phyloP scores from a whole-genome alignment of 2,797 vertebrate species.

The Intellagama lesueurii region DNA sequence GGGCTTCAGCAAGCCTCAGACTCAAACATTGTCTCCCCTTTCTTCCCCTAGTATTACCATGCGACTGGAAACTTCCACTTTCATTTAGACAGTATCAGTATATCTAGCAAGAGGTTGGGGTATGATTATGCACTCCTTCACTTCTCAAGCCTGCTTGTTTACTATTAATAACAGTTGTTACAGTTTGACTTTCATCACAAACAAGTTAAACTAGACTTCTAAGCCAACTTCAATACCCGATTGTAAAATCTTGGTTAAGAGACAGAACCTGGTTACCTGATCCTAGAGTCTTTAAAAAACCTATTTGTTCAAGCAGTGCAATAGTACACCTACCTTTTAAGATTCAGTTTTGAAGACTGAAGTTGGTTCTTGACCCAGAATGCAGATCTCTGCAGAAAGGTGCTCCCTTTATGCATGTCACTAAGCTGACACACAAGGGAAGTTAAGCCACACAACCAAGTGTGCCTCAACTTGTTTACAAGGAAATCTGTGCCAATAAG shows the following conservation, averaged over 20 bases:
- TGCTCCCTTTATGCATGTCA: conserved; percentile 78
- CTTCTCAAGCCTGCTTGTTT: neutral
- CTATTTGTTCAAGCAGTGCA: neutral
- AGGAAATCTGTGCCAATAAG: conserved; percentile 82
- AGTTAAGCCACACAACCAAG: conserved; percentile 87
- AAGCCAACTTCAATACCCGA: neutral
- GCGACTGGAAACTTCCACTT: too few species aligned
- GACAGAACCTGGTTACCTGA: neutral
- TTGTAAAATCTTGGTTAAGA: neutral
- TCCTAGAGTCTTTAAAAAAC: neutral
- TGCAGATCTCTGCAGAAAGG: conserved; percentile 87
- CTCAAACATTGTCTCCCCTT: too few species aligned
- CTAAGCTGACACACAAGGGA: conserved; percentile 84
- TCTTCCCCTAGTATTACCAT: too few species aligned
- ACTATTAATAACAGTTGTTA: neutral
- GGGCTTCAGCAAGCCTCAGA: neutral
- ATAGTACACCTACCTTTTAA: conserved; percentile 83
- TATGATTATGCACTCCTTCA: neutral
- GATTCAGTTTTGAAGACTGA: conserved; percentile 81
- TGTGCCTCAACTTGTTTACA: conserved; percentile 86
- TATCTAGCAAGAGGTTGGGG: neutral
- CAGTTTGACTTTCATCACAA: neutral
- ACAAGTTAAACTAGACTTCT: neutral
- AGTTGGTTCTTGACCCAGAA: conserved; percentile 90
- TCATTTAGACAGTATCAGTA: too few species aligned